These are phyloP conservation scores for Aspidiotus rigidus DNA, from an alignment of 2,888 invertebrate genomes.

Conservation along the genomic window DNA sequence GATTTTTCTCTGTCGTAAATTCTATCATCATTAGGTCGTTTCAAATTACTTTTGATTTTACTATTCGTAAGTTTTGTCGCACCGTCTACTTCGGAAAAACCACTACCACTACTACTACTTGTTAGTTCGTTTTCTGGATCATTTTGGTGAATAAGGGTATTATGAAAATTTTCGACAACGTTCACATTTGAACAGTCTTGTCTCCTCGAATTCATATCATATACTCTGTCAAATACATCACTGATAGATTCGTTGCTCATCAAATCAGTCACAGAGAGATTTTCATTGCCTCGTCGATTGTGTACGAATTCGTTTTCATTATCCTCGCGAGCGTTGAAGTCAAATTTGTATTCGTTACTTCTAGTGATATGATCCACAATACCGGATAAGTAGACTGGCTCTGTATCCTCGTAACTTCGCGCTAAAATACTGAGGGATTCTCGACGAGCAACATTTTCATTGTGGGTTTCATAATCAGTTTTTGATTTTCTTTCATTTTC, in stretches of 20 bases:
- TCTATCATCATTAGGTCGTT: background rate
- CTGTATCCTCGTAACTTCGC: no score
- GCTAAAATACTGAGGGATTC: no score
- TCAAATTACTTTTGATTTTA: conserved; percentile 20
- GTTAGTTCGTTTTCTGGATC: background rate
- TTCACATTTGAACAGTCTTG: background rate
- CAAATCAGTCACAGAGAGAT: background rate
- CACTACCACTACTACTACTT: background rate
- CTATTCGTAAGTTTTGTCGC: background rate
- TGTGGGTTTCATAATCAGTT: no score
- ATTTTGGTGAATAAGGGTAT: no score
- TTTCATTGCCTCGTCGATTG: background rate
- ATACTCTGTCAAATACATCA: conserved; percentile 7
- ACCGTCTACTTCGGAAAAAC: background rate
- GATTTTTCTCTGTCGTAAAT: conserved; percentile 35
- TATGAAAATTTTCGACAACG: no score
- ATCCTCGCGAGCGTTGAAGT: no score
- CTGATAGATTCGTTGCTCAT: background rate
- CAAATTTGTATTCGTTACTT: no score
- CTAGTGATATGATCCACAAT: no score
- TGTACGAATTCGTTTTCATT: no score
- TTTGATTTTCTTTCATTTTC: no score
- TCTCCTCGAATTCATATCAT: background rate
- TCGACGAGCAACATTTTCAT: no score
- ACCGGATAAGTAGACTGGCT: no score